These are phyloP conservation scores for Geopemphigus sp. DNA, from an alignment of 1,140 invertebrate species.

Conservation along the genomic window DNA sequence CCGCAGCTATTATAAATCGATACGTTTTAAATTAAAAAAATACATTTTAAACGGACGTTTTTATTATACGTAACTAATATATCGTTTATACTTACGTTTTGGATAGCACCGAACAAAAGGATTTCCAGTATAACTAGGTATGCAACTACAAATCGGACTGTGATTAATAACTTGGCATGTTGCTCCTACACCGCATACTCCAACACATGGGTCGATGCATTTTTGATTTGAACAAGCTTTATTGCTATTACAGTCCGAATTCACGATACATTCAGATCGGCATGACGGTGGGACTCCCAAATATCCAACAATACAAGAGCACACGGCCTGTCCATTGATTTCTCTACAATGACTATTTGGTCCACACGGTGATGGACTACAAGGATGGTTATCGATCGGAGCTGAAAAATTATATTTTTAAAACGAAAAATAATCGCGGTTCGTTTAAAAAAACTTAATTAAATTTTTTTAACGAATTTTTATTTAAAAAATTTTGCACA, in stretches of 20 bases:
- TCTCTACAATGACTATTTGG: constrained; percentile 72
- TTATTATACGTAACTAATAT: not conserved
- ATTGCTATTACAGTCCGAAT: constrained; percentile 65
- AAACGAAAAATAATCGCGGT: too few species aligned
- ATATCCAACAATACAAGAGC: constrained; percentile 68
- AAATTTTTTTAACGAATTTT: too few species aligned
- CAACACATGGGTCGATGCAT: constrained; percentile 66
- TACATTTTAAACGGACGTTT: constrained; percentile 32
- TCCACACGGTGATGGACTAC: constrained; percentile 64
- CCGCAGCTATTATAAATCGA: constrained; percentile 49
- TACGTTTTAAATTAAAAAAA: constrained; percentile 28
- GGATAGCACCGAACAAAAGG: constrained; percentile 67
- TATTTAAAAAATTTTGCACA: too few species aligned
- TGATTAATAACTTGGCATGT: constrained; percentile 71
- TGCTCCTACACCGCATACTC: constrained; percentile 68
- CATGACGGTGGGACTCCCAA: constrained; percentile 71
- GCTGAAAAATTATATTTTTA: constrained; percentile 15
- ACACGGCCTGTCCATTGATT: constrained; percentile 66
- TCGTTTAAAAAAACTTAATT: too few species aligned
- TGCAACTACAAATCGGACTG: constrained; percentile 73
- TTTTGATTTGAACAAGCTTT: constrained; percentile 65
- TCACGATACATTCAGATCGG: constrained; percentile 70
- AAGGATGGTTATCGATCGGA: constrained; percentile 52
- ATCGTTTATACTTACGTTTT: constrained; percentile 55
- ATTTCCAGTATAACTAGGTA: constrained; percentile 68